Conservation (phyloP, 2,113 vertebrate species). For the Thamnophis sirtalis region DNA sequence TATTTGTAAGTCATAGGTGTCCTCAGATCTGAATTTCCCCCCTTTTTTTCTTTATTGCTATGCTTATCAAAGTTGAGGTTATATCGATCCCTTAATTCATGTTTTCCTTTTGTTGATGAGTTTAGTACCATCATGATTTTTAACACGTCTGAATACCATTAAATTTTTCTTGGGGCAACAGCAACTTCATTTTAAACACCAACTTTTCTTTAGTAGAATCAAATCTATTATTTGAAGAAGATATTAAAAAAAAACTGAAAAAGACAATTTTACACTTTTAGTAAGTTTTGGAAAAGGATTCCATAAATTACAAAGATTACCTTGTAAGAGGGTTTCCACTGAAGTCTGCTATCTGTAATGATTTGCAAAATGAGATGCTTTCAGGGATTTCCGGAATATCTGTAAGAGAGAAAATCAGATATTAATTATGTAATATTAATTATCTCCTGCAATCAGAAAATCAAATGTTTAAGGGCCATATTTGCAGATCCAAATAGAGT, state of each 20-base stretch:
- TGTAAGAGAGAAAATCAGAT: constrained; percentile 59
- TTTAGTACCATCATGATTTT: background rate
- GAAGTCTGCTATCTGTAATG: constrained; percentile 95
- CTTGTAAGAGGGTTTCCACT: constrained; percentile 96
- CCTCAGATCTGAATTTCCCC: background rate
- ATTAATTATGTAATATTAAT: background rate
- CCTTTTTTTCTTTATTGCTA: background rate
- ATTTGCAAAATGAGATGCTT: constrained; percentile 95
- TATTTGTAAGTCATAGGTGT: background rate
- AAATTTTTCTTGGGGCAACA: background rate
- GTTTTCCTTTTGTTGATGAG: background rate
- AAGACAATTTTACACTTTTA: constrained; percentile 18
- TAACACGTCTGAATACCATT: background rate
- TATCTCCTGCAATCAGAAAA: background rate
- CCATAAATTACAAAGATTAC: constrained; percentile 64
- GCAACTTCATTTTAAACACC: background rate
- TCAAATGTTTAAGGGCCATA: background rate
- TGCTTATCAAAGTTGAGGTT: background rate
- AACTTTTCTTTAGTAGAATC: background rate
- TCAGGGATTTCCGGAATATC: constrained; percentile 98
- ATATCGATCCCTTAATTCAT: background rate
- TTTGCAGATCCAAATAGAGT: background rate
- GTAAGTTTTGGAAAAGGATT: constrained; percentile 20
- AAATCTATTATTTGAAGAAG: background rate
- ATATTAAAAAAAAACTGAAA: background rate